Evolutionary conservation across 2,797 vertebrate species (phyloP), one percentile per base, ranked within the genome.

Genomic region (Acanthurus leucopareius): DNA sequence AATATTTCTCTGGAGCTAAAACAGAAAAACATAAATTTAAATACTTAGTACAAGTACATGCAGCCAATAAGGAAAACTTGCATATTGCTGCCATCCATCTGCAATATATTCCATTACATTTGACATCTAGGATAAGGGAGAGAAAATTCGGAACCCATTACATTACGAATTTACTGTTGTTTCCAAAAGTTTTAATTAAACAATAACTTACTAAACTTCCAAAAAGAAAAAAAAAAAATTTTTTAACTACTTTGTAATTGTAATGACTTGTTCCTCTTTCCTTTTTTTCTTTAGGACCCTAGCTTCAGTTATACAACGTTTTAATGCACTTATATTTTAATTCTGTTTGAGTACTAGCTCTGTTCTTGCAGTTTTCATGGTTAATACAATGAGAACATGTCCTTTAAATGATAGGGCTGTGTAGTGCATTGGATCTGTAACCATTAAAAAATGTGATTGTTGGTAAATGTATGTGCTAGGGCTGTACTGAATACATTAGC

Each of bases 1-100:
- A 90, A 98, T 97, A 88, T 98, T 98, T 86, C 97, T 96, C 88
- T 98, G 97, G 57, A 98, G 96, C 97, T 98, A 82, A 61, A 83
- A 72, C 68, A n/a, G 62, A 73, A 77, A 81, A 59, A 70, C 0
- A 8, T 17, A 74, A 45, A 76, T 4, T 75, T 0, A 53, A 56
- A 60, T 32, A 61, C 32, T 15, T 48, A 13, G 14, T 19, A 53
- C 19, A 52, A 28, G 28, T 40, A 59, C 15, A 47, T 40, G 0
- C 22, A 45, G 11, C 22, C 10, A 28, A 53, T 17, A 54, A 42
- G 9, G 16, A 56, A 5, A 42, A 42, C 11, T 10, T 22, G 1
- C 16, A 68, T 45, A 19, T 2, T 69, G 35, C 19, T 63, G 7
- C 6, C 22, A 69, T 60, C 28, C 32, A 28, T 42, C 17, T 54